Evolutionary conservation across 1,140 invertebrate genomes (phyloP), one percentile per base, ranked within the genome.

Genomic region (Lucilia sericata): DNA sequence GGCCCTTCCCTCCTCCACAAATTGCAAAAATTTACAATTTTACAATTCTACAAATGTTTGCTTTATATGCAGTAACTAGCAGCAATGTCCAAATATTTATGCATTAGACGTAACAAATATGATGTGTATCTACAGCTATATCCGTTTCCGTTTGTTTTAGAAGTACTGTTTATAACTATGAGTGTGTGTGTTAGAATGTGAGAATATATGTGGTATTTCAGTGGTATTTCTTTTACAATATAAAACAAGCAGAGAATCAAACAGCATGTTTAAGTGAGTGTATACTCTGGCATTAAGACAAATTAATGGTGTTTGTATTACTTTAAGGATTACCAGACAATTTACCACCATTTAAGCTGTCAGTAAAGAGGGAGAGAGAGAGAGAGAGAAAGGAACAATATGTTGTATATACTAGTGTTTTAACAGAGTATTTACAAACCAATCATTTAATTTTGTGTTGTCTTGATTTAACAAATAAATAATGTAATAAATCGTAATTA

Each of bases 401-500:
- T 30, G 25, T 30, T 30, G 25, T 30, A 30, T 30, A 30, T 42
- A n/a, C n/a, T n/a, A 8, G 42, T 42, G 42, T 42, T 42, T 42
- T 42, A 42, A 0, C 10, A 42, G 42, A 42, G 42, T 42, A 42
- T 42, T 55, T 55, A 55, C 51, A 55, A 70, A 70, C 8, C 4
- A 70, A 70, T 21, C 65, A 70, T 70, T 70, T 70, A 55, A 55
- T 70, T 60, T 17, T 60, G 17, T 60, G 13, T 60, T 70, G 60
- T 70, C 60, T 19, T 70, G 60, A 70, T 70, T 70, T 70, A 70
- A 21, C 65, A 70, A 60, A 70, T 25, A 70, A 21, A 70, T 19
- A 70, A 70, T 70, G 65, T 70, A 70, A 70, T 70, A 70, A 70
- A 70, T 21, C n/a, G n/a, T 70, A 70, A 70, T 70, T 19, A 70